A percentile compares a stretch with the other conserved stretches of the same genome.
These are phyloP conservation scores for Magallana gigas DNA, from an alignment of 1,140 invertebrate species.

Conservation along the genomic window DNA sequence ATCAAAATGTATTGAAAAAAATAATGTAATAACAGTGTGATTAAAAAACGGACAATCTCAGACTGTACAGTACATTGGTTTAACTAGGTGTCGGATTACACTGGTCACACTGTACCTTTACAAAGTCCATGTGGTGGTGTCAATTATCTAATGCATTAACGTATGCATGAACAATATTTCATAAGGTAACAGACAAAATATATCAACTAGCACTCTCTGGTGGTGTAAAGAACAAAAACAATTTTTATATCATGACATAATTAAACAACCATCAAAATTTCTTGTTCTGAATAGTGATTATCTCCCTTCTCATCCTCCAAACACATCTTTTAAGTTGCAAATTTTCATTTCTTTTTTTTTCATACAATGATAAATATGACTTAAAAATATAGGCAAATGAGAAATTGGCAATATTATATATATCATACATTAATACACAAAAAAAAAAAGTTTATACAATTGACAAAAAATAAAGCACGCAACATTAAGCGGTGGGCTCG, in stretches of 20 bases:
- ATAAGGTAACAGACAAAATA: not conserved
- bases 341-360: not conserved
- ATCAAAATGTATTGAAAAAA: no score
- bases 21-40: no score
- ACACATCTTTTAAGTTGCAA: not conserved
- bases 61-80: no score
- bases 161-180: no score
- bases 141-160: no score
- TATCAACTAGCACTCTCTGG: not conserved
- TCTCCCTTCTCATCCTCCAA: not conserved
- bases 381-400: conserved; percentile 7
- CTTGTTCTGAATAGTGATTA: not conserved
- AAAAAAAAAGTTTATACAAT: conserved; percentile 19
- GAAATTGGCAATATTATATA: not conserved
- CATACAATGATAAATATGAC: not conserved
- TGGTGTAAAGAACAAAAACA: not conserved
- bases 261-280: not conserved
- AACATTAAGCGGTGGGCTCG: conserved; percentile 5
- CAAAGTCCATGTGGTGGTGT: no score
- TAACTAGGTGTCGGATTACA: no score
- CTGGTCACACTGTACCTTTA: no score
- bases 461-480: conserved; percentile 26
- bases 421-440: conserved; percentile 19
- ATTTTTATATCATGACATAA: not conserved
- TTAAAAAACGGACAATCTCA: no score